These are phyloP conservation scores for Poeciliopsis infans DNA, from an alignment of 2,797 vertebrate genomes.

Conservation along the genomic window DNA sequence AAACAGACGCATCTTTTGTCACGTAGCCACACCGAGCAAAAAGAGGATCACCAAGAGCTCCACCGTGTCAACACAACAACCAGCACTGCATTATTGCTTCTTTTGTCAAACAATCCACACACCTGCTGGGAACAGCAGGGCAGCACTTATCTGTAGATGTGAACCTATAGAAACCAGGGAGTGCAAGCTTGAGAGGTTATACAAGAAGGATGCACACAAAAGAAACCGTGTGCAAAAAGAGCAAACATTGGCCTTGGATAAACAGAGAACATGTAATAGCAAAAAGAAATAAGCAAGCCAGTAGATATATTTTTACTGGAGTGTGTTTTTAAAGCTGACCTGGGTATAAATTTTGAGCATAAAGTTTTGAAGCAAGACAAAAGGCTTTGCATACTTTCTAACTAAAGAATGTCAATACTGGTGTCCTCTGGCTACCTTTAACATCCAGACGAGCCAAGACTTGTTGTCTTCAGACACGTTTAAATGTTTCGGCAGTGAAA, in stretches of 20 bases:
- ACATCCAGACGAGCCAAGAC: conserved; percentile 20
- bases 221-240: conserved; percentile 17
- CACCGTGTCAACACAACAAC: conserved; percentile 48
- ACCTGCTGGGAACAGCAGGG: conserved; percentile 59
- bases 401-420: conserved; percentile 33
- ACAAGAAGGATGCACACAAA: conserved; percentile 21
- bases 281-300: conserved; percentile 16
- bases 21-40: conserved; percentile 26
- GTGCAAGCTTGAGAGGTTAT: conserved; percentile 43
- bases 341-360: neutral
- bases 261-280: conserved; percentile 20
- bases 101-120: conserved; percentile 64
- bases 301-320: conserved; percentile 32
- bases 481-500: neutral
- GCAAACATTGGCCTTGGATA: conserved; percentile 42
- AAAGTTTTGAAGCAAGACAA: neutral
- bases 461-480: neutral
- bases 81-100: conserved; percentile 43
- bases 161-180: conserved; percentile 51
- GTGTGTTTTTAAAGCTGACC: conserved; percentile 40
- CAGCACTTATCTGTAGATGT: conserved; percentile 26
- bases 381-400: conserved; percentile 46
- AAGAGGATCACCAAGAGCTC: conserved; percentile 34
- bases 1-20: conserved; percentile 24
- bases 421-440: conserved; percentile 24